Base-by-base conservation (phyloP, 2,113 vertebrate genomes). In the Sterrhoptilus dennistouni region DNA sequence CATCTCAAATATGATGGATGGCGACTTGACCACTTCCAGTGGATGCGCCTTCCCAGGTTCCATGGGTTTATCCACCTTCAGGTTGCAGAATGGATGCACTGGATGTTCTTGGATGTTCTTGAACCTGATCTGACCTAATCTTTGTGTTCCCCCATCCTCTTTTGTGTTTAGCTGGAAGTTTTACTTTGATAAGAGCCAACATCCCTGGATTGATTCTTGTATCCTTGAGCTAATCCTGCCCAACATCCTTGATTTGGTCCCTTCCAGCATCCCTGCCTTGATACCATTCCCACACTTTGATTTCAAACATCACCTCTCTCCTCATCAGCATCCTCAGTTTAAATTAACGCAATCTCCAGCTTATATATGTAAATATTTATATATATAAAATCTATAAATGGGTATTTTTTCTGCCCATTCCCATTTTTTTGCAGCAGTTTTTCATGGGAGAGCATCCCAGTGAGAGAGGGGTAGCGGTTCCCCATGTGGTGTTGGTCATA, bases 361-460 rank as follows among this genome's bases (percentile, higher is more conserved):
- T 38, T 65, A 14, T 40, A 8, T 8, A 14, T 49, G 8, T 33
- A 31, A 33, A 56, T 11, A 36, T 49, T 24, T 2, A 54, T 12
- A 27, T 14, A 18, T 17, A 5, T 23, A 17, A 9, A 12, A 14
- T 20, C 17, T 14, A 60, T 15, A 63, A 17, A 54, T 19, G 14
- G 53, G 9, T 15, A 4, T 35, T 77, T 77, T 59, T 38, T 13
- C 17, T 74, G 29, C 6, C 35, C 7, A 2, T 50, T 52, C 16
- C 42, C 9, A 2, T 44, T 45, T 83, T 71, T 53, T 35, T n/a
- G 11, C 22, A 21, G 24, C 17, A 8, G 0, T 59, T 88, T 87
- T 74, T 54, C 18, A 1, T 2, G 3, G 68, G 14, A 12, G 8
- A 33, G 7, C 17, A 5, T 79, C 45, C 50, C 0, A 0, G 11